These are phyloP conservation scores for Zygaena filipendulae DNA, from an alignment of 2,888 invertebrate genomes.

Conservation along the genomic window DNA sequence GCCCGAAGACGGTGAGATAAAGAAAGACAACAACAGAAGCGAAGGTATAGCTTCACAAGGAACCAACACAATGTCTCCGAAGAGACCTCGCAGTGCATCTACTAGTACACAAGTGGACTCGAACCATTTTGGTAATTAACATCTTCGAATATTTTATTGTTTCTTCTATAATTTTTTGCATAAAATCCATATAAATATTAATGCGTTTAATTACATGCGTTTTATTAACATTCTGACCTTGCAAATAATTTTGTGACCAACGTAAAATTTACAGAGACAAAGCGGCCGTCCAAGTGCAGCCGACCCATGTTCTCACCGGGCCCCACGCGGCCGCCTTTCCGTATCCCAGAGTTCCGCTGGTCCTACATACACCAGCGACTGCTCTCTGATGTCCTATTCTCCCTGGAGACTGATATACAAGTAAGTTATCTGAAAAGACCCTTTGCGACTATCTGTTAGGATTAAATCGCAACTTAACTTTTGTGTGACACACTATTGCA, in stretches of 20 bases:
- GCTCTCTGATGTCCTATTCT: constrained; percentile 94
- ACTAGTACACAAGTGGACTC: constrained; percentile 87
- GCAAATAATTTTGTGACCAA: neutral
- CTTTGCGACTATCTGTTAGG: too few species aligned
- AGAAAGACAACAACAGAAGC: constrained; percentile 46
- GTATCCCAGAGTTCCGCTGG: constrained; percentile 99
- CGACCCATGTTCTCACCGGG: constrained; percentile 95
- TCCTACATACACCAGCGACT: constrained; percentile 98
- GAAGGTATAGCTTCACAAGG: constrained; percentile 47
- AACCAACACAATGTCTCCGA: constrained; percentile 69
- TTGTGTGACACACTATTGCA: too few species aligned
- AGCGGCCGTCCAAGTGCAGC: constrained; percentile 66
- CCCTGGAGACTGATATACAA: constrained; percentile 97
- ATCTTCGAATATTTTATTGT: neutral
- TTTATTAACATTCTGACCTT: too few species aligned
- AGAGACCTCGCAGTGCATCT: constrained; percentile 81
- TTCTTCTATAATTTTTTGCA: constrained; percentile 1
- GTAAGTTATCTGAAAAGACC: constrained; percentile 57
- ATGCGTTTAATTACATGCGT: too few species aligned
- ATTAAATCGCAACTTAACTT: too few species aligned
- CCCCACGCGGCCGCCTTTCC: constrained; percentile 93
- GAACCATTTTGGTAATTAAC: constrained; percentile 79
- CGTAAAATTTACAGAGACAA: constrained; percentile 41
- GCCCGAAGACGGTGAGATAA: constrained; percentile 63
- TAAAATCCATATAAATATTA: too few species aligned